phyloP scores from a whole-genome alignment of 2,888 invertebrate genomes.

The Dolomedes plantarius region DNA sequence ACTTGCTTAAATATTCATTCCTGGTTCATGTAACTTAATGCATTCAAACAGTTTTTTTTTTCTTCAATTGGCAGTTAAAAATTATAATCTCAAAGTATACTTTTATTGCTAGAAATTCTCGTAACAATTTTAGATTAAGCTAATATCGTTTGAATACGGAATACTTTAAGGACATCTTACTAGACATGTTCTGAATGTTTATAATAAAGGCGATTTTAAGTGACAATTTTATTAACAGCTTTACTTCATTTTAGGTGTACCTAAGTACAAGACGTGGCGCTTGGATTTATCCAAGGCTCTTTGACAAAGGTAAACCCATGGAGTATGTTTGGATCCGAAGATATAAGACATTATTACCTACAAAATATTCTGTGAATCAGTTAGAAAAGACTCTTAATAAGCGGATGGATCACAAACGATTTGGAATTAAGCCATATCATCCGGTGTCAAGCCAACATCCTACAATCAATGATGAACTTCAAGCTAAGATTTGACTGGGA shows the following conservation, averaged over 20 bases:
- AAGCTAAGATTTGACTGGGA: conserved; percentile 77
- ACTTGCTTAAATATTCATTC: no score
- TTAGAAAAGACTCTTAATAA: conserved; percentile 37
- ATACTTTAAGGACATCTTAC: no score
- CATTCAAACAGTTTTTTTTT: no score
- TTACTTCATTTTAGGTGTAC: conserved; percentile 75
- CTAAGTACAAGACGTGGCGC: conserved; percentile 78
- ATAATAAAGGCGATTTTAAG: no score
- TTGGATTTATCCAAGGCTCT: conserved; percentile 78
- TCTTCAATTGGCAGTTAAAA: no score
- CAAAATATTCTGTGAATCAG: conserved; percentile 40
- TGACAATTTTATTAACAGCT: no score
- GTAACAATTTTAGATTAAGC: no score
- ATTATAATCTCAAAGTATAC: no score
- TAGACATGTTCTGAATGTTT: no score
- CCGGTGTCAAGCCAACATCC: conserved; percentile 73
- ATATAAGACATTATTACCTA: conserved; percentile 18
- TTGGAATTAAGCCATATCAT: conserved; percentile 54
- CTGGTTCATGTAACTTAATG: no score
- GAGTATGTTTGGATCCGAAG: conserved; percentile 73
- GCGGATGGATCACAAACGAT: conserved; percentile 54
- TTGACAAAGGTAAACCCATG: conserved; percentile 77
- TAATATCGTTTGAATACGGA: no score
- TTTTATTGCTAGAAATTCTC: no score
- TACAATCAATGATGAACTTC: conserved; percentile 78